phyloP scores from a whole-genome alignment of 2,113 vertebrate species.

The Rhynchopsitta pachyrhyncha region DNA sequence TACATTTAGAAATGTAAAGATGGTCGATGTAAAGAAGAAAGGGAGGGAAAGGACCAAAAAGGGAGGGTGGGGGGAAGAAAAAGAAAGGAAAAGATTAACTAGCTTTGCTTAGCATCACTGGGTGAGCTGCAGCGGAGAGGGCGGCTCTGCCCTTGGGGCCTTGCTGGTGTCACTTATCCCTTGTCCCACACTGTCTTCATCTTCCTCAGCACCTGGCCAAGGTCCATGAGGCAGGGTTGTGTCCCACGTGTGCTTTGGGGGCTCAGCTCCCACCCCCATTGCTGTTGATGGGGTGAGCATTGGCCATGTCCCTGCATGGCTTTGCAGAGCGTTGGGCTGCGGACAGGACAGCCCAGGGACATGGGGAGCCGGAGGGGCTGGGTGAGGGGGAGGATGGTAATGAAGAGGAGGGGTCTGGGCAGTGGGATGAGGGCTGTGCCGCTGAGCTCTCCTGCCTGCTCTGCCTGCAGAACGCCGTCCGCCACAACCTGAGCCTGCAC shows the following conservation, averaged over 20 bases:
- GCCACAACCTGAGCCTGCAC: conserved; percentile 99
- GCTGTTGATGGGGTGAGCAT: fast-evolving
- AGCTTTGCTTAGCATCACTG: neutral
- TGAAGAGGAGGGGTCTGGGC: neutral
- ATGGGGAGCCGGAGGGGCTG: fast-evolving
- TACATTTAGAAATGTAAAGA: conserved; percentile 80
- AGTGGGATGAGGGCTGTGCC: fast-evolving
- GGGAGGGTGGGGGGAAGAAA: neutral
- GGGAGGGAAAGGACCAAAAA: conserved; percentile 35
- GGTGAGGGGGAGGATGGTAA: neutral
- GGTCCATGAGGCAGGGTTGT: fast-evolving
- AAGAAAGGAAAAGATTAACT: neutral
- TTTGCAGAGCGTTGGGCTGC: fast-evolving
- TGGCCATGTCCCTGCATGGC: neutral
- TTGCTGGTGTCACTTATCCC: neutral
- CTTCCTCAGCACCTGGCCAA: neutral
- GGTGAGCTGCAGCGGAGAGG: neutral
- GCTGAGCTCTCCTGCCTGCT: neutral
- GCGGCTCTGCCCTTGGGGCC: neutral
- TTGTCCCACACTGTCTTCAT: neutral
- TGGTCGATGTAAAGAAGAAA: conserved; percentile 63
- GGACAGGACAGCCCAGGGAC: neutral
- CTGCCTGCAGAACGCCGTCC: conserved; percentile 89
- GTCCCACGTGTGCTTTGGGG: fast-evolving
- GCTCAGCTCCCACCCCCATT: neutral